Base-by-base conservation (phyloP, 2,888 invertebrate species). In the Syrphus vitripennis region DNA sequence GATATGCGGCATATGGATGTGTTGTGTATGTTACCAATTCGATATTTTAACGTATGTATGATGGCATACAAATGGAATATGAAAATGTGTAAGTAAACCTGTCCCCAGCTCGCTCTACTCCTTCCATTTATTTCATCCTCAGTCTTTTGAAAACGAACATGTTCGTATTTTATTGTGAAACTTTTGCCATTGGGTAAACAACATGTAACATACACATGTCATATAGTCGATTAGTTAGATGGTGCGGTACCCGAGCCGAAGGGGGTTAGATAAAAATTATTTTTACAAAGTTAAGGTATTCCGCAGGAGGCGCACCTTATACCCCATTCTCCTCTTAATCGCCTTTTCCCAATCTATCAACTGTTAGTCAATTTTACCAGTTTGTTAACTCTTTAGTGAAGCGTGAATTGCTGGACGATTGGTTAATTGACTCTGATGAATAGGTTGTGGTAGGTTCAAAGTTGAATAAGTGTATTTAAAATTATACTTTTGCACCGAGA, bases 391-490 rank as follows among this genome's bases (percentile, higher is more conserved):
- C 81, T 77, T 82, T 63, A 82, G 76, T 86, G 86, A 82, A 82
- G 77, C 86, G 82, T 82, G 74, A 86, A 78, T 71, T 82, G 74
- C 70, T 82, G 86, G 86, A 78, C 86, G 86, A 86, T 86, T 86
- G 82, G 82, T 78, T 86, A 86, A 86, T 86, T 86, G 86, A 82
- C 63, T 86, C 77, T 63, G 82, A 86, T 86, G 86, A 86, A 86
- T 86, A 29, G 82, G 57, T 82, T 86, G 82, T 53, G 86, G 86
- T 82, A 86, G 86, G 86, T 86, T 82, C 78, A 78, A 21, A 63
- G 74, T 70, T 82, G 69, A 74, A 59, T 50, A 34, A 10, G 12
- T 34, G 29, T 26, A 19, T 53, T 53, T 37, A 53, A 42, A 57
- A 75, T 53, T 57, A 45, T 45, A 65, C 40, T 37, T 37, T 37